Conservation (phyloP, 2,888 invertebrate genomes). For the Maniola hyperantus region DNA sequence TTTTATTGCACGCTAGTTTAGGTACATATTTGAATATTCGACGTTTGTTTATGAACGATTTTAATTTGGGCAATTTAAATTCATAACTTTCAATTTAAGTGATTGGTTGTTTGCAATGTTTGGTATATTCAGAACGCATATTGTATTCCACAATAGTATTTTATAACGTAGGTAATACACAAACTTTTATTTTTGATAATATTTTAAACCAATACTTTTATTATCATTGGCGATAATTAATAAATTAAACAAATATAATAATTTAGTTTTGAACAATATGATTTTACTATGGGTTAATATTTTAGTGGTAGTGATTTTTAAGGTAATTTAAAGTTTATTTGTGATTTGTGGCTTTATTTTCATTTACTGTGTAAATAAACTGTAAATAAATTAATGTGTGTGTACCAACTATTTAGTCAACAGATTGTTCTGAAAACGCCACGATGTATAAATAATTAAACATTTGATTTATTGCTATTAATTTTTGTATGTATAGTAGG, state of each 20-base stretch:
- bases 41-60: conserved; percentile 21
- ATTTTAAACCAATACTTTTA: neutral
- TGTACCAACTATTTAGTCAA: neutral
- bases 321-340: neutral
- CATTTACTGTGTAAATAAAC: neutral
- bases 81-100: conserved; percentile 21
- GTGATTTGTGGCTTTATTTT: neutral
- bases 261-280: no score
- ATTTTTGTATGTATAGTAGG: neutral
- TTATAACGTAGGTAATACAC: neutral
- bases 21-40: conserved; percentile 17
- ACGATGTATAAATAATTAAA: neutral
- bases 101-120: conserved; percentile 14
- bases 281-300: no score
- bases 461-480: neutral
- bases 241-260: no score
- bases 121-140: neutral
- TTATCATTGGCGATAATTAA: no score
- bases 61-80: conserved; percentile 19
- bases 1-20: neutral
- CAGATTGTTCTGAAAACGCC: neutral
- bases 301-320: no score
- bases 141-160: neutral
- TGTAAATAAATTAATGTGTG: neutral
- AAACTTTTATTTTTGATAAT: neutral